These are phyloP conservation scores for Grallaria varia DNA, from an alignment of 2,113 vertebrate genomes.

Conservation along the genomic window DNA sequence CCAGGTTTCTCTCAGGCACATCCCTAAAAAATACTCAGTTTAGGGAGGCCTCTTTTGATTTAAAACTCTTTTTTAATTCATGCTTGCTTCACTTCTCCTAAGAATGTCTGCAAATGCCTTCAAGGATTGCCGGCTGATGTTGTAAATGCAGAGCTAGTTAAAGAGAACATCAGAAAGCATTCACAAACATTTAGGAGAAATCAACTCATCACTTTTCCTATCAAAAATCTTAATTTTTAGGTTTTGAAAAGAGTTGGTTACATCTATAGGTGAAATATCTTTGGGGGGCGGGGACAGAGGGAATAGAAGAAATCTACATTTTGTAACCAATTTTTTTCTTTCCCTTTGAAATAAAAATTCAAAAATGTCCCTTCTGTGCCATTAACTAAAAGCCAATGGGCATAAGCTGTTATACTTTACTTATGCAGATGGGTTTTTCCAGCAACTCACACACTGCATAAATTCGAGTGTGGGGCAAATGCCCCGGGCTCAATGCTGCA, in stretches of 20 bases:
- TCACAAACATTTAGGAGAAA: background rate
- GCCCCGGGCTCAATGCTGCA: background rate
- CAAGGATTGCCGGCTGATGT: background rate
- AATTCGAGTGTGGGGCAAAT: rapidly evolving
- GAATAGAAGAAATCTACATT: background rate
- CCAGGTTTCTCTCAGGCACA: background rate
- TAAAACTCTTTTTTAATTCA: background rate
- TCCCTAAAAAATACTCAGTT: background rate
- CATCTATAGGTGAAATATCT: background rate
- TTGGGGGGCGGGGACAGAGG: background rate
- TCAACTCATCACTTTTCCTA: background rate
- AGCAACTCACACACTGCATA: background rate
- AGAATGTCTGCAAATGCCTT: background rate
- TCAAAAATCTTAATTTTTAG: background rate
- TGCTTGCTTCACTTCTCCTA: background rate
- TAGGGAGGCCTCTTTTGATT: background rate
- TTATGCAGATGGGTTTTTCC: background rate
- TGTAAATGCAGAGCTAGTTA: background rate
- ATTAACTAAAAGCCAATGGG: background rate
- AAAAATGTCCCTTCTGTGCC: background rate
- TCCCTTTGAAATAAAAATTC: background rate
- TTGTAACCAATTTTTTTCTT: background rate
- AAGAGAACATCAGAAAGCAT: background rate
- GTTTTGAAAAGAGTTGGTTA: background rate
- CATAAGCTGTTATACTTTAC: background rate